Percentiles rank a stretch among this genome's conserved stretches.
Conservation (phyloP, 2,888 invertebrate genomes). For the Theristus sp. region DNA sequence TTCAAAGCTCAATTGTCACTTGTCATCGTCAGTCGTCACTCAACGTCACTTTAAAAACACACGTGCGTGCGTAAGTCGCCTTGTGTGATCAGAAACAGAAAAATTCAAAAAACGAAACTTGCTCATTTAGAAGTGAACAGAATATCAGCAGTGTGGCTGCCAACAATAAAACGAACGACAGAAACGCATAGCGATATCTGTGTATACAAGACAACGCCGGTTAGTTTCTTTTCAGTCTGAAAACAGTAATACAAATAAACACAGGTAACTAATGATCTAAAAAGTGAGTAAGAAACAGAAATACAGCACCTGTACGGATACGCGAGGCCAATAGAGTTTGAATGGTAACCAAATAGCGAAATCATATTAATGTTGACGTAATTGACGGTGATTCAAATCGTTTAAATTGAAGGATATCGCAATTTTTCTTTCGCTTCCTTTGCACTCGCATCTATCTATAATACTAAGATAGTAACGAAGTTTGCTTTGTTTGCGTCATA, state of each 20-base stretch:
- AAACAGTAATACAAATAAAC: background rate
- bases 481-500: too few relatives aligned
- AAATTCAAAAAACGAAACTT: too few relatives aligned
- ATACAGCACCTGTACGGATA: background rate
- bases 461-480: too few relatives aligned
- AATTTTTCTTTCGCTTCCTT: too few relatives aligned
- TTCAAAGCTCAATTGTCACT: too few relatives aligned
- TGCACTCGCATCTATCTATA: too few relatives aligned
- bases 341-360: background rate
- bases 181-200: background rate
- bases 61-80: too few relatives aligned
- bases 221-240: background rate
- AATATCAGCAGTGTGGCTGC: background rate
- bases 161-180: background rate
- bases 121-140: background rate
- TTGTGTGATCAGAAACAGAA: too few relatives aligned
- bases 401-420: too few relatives aligned
- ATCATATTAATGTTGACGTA: background rate
- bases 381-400: too few relatives aligned
- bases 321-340: background rate
- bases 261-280: background rate
- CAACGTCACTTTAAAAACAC: too few relatives aligned
- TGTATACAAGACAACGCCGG: background rate
- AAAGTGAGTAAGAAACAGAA: background rate
- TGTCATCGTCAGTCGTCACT: too few relatives aligned